These are phyloP conservation scores for Mylabris phalerata DNA, from an alignment of 1,140 invertebrate genomes.

Conservation along the genomic window DNA sequence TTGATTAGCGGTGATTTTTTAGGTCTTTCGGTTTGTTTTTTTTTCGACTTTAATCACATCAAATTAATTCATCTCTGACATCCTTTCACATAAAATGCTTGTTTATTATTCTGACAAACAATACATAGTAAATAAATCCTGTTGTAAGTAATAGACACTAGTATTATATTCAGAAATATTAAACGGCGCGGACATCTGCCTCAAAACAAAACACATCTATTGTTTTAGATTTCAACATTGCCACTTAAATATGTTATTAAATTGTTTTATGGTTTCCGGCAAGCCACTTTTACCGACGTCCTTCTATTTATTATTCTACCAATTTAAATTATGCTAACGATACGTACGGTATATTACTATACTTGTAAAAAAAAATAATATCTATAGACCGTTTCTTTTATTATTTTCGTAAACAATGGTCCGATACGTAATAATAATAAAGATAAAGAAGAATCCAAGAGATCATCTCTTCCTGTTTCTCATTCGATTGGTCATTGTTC, in stretches of 20 bases:
- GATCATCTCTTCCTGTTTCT: slow-evolving; percentile 22
- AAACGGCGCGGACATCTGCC: slow-evolving; percentile 32
- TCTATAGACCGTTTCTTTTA: too few relatives aligned
- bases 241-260: slow-evolving; percentile 41
- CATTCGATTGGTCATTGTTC: slow-evolving; percentile 26
- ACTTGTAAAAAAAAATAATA: neutral
- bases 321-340: slow-evolving; percentile 34
- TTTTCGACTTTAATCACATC: neutral
- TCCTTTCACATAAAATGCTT: slow-evolving; percentile 26
- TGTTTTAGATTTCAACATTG: slow-evolving; percentile 39
- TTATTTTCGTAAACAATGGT: slow-evolving; percentile 8
- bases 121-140: slow-evolving; percentile 31
- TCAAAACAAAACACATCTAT: slow-evolving; percentile 33
- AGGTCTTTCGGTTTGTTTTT: too few relatives aligned
- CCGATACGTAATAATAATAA: slow-evolving; percentile 4
- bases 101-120: slow-evolving; percentile 26
- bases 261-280: slow-evolving; percentile 40
- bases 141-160: slow-evolving; percentile 23
- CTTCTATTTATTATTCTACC: slow-evolving; percentile 20
- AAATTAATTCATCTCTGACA: slow-evolving; percentile 20
- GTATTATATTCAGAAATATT: slow-evolving; percentile 27
- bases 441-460: slow-evolving; percentile 10
- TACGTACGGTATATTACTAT: slow-evolving; percentile 26
- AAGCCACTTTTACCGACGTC: slow-evolving; percentile 19
- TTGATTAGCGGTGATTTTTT: too few relatives aligned